Conservation (phyloP, 2,888 invertebrate genomes). For the Leptopilina myrica region DNA sequence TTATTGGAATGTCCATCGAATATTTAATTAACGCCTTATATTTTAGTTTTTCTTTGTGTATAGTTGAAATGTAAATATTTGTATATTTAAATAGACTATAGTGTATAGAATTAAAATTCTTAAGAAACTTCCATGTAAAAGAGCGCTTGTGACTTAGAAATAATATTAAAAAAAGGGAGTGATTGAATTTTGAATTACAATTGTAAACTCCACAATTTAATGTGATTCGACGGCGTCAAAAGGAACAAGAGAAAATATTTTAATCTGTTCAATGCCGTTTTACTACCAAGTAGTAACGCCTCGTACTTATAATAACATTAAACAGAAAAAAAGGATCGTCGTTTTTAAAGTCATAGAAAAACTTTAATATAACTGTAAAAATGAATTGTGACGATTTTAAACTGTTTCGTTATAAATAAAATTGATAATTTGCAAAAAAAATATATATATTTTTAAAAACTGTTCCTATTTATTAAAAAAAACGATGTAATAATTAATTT, state of each 20-base stretch:
- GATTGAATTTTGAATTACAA: conserved; percentile 1
- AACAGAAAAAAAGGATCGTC: not conserved
- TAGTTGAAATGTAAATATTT: conserved; percentile 33
- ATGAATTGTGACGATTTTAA: conserved; percentile 26
- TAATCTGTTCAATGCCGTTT: conserved; percentile 12
- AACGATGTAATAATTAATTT: not conserved
- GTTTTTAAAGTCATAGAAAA: not conserved
- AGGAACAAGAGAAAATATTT: not conserved
- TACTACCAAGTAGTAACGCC: conserved; percentile 13
- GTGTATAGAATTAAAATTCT: conserved; percentile 22
- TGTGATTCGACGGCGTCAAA: conserved; percentile 24
- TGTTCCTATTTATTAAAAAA: conserved; percentile 29
- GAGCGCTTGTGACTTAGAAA: conserved; percentile 26
- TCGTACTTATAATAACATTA: conserved; percentile 20
- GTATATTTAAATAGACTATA: conserved; percentile 32
- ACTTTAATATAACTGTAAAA: not conserved
- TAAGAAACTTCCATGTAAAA: conserved; percentile 29
- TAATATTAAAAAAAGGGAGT: not conserved
- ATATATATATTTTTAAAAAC: not conserved
- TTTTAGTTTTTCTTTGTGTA: conserved; percentile 8
- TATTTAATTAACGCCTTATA: conserved; percentile 26
- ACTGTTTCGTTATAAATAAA: not conserved
- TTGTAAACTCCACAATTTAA: conserved; percentile 21
- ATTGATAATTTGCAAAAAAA: not conserved
- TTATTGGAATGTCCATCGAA: conserved; percentile 10